phyloP scores from a whole-genome alignment of 2,888 invertebrate species.

The Dascillus cervinus region DNA sequence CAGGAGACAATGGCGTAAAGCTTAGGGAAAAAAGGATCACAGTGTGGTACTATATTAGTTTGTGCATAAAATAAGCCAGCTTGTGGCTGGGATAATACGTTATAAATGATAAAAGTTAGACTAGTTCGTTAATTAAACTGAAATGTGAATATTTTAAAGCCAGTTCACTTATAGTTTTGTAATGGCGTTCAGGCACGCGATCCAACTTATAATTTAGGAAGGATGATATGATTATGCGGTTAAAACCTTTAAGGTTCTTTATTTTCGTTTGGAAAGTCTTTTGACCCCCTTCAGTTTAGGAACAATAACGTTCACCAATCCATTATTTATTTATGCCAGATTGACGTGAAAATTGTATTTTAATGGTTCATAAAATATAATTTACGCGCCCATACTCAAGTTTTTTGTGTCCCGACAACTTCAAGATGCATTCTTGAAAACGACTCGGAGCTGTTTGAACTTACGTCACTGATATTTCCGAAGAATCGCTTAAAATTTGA shows the following conservation, averaged over 20 bases:
- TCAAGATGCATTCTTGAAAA: no score
- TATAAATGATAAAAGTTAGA: slow-evolving; percentile 20
- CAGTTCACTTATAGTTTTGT: slow-evolving; percentile 14
- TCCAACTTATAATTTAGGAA: slow-evolving; percentile 13
- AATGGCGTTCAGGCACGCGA: slow-evolving; percentile 15
- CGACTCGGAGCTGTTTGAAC: no score
- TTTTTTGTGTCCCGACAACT: no score
- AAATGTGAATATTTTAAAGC: slow-evolving; percentile 20
- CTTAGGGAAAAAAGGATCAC: no score
- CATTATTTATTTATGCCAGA: not conserved
- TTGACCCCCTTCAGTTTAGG: not conserved
- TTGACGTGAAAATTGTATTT: no score
- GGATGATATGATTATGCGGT: slow-evolving; percentile 11
- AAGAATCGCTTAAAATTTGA: no score
- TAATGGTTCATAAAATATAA: no score
- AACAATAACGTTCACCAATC: not conserved
- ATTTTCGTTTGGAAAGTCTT: not conserved
- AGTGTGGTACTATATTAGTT: slow-evolving; percentile 4
- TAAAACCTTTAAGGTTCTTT: slow-evolving; percentile 2
- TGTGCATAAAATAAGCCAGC: slow-evolving; percentile 9
- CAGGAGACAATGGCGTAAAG: no score
- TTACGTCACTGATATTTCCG: no score
- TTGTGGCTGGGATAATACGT: slow-evolving; percentile 9
- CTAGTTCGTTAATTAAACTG: slow-evolving; percentile 21
- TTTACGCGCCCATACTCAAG: no score